These are phyloP conservation scores for Dasypogon diadema DNA, from an alignment of 2,888 invertebrate species.

Conservation along the genomic window DNA sequence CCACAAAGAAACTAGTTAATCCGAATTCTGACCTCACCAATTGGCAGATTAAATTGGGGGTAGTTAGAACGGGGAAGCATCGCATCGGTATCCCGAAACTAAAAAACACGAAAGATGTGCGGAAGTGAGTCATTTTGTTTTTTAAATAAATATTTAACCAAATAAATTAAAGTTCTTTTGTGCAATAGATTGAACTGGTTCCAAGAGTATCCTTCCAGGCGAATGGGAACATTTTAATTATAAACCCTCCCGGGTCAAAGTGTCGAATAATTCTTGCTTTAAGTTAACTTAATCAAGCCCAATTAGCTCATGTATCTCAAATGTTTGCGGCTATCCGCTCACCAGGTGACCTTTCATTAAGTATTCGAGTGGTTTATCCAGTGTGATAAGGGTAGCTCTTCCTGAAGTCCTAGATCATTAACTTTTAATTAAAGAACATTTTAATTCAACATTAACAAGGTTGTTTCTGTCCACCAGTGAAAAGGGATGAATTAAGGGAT, in stretches of 20 bases:
- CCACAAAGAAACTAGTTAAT: too few relatives aligned
- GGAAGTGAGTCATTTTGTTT: too few relatives aligned
- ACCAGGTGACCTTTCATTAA: conserved; percentile 36
- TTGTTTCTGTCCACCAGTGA: conserved; percentile 24
- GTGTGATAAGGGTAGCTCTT: conserved; percentile 9
- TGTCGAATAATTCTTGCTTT: conserved; percentile 8
- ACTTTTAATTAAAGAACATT: conserved; percentile 47
- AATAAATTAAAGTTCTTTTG: background rate
- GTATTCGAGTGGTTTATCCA: conserved; percentile 19
- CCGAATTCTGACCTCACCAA: too few relatives aligned
- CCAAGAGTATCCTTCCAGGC: background rate
- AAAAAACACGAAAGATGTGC: too few relatives aligned
- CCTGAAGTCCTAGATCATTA: conserved; percentile 12
- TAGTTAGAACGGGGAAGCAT: too few relatives aligned
- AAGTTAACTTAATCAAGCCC: conserved; percentile 30
- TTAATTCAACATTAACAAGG: conserved; percentile 43
- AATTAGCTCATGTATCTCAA: conserved; percentile 26
- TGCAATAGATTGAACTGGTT: background rate
- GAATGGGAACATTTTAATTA: conserved; percentile 39
- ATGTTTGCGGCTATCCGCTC: conserved; percentile 8
- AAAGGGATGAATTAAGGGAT: conserved; percentile 19
- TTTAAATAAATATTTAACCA: conserved; percentile 15
- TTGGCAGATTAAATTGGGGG: too few relatives aligned
- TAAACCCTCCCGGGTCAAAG: background rate
- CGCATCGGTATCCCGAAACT: too few relatives aligned